These are phyloP conservation scores for Cyclargus thomasi DNA, from an alignment of 1,140 invertebrate species.

Conservation along the genomic window DNA sequence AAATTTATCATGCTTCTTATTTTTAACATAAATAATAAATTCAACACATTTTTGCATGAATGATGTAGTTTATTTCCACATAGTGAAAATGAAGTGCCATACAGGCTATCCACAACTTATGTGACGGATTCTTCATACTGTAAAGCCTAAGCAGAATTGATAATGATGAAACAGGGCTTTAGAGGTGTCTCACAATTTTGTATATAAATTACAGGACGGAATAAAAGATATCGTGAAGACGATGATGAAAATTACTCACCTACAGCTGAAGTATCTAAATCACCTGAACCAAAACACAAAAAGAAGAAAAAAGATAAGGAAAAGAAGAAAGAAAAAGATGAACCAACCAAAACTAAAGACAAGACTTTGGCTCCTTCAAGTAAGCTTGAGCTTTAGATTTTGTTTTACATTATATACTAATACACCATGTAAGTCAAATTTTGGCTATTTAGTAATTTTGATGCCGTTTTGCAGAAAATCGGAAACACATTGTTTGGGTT, in stretches of 20 bases:
- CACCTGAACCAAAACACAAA: conserved; percentile 56
- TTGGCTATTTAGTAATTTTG: too few species aligned
- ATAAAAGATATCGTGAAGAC: conserved; percentile 42
- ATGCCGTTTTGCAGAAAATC: too few species aligned
- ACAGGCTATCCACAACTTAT: too few species aligned
- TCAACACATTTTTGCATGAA: too few species aligned
- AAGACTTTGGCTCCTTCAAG: conserved; percentile 66
- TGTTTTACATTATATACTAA: neutral
- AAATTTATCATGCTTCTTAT: too few species aligned
- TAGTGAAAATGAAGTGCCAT: too few species aligned
- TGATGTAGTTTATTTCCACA: too few species aligned
- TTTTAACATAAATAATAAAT: too few species aligned
- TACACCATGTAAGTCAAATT: neutral
- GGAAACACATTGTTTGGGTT: too few species aligned
- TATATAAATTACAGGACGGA: conserved; percentile 42
- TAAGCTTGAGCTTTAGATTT: conserved; percentile 32
- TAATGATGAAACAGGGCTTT: too few species aligned
- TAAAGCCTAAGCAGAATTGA: too few species aligned
- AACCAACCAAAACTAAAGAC: conserved; percentile 60
- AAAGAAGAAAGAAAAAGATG: conserved; percentile 43
- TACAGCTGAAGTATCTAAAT: conserved; percentile 44
- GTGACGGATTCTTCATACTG: too few species aligned
- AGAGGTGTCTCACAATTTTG: conserved; percentile 13
- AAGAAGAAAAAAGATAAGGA: conserved; percentile 68
- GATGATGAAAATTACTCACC: conserved; percentile 50